A percentile compares a stretch with the other conserved stretches of the same genome.
Conservation (phyloP, 2,888 invertebrate species). For the Drosophila subquinaria region DNA sequence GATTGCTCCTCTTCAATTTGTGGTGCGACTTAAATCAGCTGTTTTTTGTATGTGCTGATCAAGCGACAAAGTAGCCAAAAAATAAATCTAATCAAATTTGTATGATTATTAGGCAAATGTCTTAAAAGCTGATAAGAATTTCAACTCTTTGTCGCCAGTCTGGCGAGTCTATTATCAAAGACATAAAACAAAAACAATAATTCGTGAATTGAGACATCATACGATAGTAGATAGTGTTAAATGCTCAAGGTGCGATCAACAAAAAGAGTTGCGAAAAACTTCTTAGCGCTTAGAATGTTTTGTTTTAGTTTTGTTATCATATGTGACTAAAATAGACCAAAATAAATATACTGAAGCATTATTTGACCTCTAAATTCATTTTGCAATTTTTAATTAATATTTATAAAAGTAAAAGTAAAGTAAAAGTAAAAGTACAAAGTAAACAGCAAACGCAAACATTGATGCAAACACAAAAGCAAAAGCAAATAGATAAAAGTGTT, state of each 20-base stretch:
- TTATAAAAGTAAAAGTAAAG: no score
- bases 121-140: conserved; percentile 20
- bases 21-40: not conserved
- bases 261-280: not conserved
- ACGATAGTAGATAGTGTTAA: conserved; percentile 5
- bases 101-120: conserved; percentile 7
- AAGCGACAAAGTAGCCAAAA: not conserved
- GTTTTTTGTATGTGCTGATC: conserved; percentile 1
- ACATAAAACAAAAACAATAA: not conserved
- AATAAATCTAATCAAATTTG: conserved; percentile 2
- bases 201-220: not conserved
- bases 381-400: no score
- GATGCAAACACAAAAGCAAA: conserved; percentile 4
- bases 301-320: no score
- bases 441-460: not conserved
- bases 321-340: no score
- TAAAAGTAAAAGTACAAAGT: no score
- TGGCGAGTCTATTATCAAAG: not conserved
- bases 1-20: not conserved
- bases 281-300: not conserved
- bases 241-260: conserved; percentile 3
- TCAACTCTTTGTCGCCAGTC: conserved; percentile 3
- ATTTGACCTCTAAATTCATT: no score
- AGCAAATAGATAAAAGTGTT: not conserved
- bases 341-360: no score